Percentiles rank a stretch among this genome's conserved stretches.
Evolutionary conservation across 2,113 vertebrate genomes (phyloP).

Genomic region (Dromaius novaehollandiae): DNA sequence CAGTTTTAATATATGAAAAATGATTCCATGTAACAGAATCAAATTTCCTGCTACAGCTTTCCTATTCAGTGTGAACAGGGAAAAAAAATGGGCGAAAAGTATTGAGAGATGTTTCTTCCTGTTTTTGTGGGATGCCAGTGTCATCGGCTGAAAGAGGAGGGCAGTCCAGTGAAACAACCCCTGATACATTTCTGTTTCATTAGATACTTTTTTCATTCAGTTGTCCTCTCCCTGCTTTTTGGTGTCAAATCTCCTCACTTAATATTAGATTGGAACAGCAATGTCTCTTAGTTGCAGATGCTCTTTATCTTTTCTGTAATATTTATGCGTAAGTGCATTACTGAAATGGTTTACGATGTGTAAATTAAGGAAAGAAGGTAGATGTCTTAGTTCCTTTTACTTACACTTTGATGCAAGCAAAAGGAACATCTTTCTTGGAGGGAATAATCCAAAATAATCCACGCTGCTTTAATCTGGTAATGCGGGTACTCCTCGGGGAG

Average conservation of each 20-base stretch:
- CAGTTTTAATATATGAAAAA: not conserved
- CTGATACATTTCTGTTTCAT: not conserved
- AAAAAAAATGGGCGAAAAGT: not conserved
- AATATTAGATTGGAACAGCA: not conserved
- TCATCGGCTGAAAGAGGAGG: not conserved
- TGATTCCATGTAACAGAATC: not conserved
- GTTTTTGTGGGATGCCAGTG: not conserved
- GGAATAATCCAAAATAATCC: too few species aligned
- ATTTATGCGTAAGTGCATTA: not conserved
- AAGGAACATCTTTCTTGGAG: too few species aligned
- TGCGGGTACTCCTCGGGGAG: not conserved
- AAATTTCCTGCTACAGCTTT: not conserved
- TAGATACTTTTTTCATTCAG: not conserved
- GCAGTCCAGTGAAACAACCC: not conserved
- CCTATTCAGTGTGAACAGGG: not conserved
- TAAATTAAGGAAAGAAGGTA: not conserved
- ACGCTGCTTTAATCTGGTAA: not conserved
- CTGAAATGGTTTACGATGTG: not conserved
- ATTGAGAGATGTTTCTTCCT: not conserved
- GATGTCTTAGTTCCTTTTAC: not conserved
- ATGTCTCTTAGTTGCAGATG: not conserved
- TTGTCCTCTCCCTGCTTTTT: not conserved
- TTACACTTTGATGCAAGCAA: accelerated
- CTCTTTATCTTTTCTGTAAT: not conserved
- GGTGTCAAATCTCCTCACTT: not conserved